phyloP scores from a whole-genome alignment of 2,888 invertebrate genomes.

The Limnephilus rhombicus region DNA sequence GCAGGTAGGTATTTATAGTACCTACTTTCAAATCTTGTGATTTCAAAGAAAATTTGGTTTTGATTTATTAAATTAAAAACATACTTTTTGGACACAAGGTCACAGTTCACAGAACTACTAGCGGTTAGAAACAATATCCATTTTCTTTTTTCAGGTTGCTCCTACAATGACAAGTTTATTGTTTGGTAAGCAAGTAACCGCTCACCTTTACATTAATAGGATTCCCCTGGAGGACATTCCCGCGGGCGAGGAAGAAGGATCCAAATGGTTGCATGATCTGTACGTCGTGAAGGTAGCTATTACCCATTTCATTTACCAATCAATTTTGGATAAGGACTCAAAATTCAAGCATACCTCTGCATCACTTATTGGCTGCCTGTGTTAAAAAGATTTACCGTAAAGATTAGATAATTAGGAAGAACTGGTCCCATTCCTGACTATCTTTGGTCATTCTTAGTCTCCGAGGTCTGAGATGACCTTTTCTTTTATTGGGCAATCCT shows the following conservation, averaged over 20 bases:
- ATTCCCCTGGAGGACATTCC: constrained; percentile 90
- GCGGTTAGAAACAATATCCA: neutral
- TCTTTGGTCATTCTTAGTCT: neutral
- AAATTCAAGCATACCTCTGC: neutral
- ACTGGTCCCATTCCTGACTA: neutral
- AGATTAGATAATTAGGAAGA: neutral
- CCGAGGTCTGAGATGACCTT: neutral
- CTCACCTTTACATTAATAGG: constrained; percentile 87
- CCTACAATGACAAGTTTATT: constrained; percentile 90
- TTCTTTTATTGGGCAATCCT: too few relatives aligned
- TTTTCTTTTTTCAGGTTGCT: constrained; percentile 72
- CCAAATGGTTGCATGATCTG: constrained; percentile 89
- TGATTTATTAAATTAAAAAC: too few relatives aligned
- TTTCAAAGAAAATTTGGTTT: too few relatives aligned
- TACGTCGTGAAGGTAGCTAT: constrained; percentile 86
- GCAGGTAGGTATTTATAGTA: too few relatives aligned
- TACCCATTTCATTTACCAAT: neutral
- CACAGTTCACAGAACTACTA: too few relatives aligned
- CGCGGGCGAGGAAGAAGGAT: constrained; percentile 84
- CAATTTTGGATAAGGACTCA: neutral
- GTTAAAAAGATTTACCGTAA: neutral
- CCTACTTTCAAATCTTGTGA: too few relatives aligned
- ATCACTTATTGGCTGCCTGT: neutral
- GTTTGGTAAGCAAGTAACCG: constrained; percentile 84
- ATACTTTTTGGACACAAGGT: too few relatives aligned